Conservation (phyloP, 1,140 invertebrate genomes). For the Heliconius hewitsoni region DNA sequence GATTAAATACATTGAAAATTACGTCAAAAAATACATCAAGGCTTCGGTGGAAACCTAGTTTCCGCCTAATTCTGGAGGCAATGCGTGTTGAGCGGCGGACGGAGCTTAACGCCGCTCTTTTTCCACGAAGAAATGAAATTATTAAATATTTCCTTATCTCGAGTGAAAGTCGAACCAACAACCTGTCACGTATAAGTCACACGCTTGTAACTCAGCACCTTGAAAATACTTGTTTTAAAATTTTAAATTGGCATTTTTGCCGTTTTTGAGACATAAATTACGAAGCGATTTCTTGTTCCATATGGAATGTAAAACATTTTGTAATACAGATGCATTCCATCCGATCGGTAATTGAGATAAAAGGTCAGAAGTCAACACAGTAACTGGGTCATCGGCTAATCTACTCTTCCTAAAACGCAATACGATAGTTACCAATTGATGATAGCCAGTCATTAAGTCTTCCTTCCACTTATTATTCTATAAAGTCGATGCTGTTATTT, state of each 20-base stretch:
- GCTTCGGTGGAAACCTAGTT: too few relatives aligned
- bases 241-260: background rate
- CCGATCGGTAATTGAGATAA: constrained; percentile 19
- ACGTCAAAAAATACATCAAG: too few relatives aligned
- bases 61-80: too few relatives aligned
- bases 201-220: too few relatives aligned
- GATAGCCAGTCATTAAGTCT: constrained; percentile 17
- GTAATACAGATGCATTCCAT: background rate
- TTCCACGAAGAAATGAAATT: too few relatives aligned
- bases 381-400: constrained; percentile 30
- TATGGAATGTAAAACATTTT: background rate
- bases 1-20: too few relatives aligned
- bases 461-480: constrained; percentile 5
- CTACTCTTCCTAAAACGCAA: constrained; percentile 33
- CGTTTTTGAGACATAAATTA: background rate
- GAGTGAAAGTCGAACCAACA: too few relatives aligned
- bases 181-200: too few relatives aligned
- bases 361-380: constrained; percentile 24
- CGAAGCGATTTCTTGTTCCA: background rate
- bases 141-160: too few relatives aligned
- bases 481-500: background rate
- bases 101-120: too few relatives aligned
- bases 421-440: constrained; percentile 32
- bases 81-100: too few relatives aligned
- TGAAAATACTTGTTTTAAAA: background rate